Evolutionary conservation across 2,113 vertebrate species (phyloP), one percentile per base, ranked within the genome.

Genomic region (Neogobius melanostomus): DNA sequence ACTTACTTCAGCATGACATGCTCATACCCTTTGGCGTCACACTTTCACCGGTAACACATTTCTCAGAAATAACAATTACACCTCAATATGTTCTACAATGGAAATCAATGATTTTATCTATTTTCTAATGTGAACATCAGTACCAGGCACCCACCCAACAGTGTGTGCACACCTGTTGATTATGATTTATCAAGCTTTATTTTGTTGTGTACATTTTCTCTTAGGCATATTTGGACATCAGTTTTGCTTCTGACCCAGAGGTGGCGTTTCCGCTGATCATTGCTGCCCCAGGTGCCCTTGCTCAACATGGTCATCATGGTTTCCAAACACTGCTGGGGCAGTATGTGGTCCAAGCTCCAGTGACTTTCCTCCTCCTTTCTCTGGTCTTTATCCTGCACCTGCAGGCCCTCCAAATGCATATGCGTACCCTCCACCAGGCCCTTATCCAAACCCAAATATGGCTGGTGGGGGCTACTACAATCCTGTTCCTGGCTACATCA

Each of bases 181-280:
- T n/a, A 6, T 6, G n/a, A n/a, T 44, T 44, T 9, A n/a, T 7
- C 3, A 9, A 8, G 14, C 42, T 45, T 15, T 46, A 48, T 42
- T 45, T 2, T 11, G 21, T 48, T 16, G 16, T 12, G 0, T 45
- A 6, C 10, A 66, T 53, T 71, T 52, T 9, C 75, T 2, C 4
- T 28, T 28, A 93, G 92, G 88, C 85, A 7, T 91, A 87, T 82
- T 57, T 92, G 84, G 91, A 90, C 63, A 85, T 92, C 53, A 87
- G 81, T 15, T 90, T 88, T 80, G 75, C 71, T 8, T 0, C 6
- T 36, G 85, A 91, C 50, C 88, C 92, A 53, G 61, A 69, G 57
- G 79, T 92, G 8, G 11, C 12, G 9, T 76, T 92, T 50, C 89
- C 88, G 48, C 52, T 93, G 65, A 52, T 82, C 11, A 68, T 93